A percentile compares a stretch with the other conserved stretches of the same genome.
Evolutionary conservation across 2,797 vertebrate genomes (phyloP).

Genomic region (Labroides dimidiatus): DNA sequence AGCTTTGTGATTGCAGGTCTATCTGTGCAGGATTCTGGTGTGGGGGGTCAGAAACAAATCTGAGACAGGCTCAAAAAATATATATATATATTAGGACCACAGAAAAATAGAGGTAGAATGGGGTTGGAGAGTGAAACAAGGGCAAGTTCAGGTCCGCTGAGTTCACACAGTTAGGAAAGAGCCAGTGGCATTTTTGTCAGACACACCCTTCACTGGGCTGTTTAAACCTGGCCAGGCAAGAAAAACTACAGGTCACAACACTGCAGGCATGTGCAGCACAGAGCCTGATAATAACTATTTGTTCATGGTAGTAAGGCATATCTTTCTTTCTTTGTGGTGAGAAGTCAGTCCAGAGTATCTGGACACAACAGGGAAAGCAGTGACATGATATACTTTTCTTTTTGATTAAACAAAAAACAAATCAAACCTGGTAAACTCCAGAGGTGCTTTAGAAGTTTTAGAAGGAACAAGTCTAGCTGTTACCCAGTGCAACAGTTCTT

Average conservation of each 20-base stretch:
- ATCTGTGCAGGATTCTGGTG: conserved; percentile 1
- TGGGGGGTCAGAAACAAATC: conserved; percentile 19
- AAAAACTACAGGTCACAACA: conserved; percentile 72
- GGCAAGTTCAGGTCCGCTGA: conserved; percentile 68
- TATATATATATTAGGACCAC: neutral
- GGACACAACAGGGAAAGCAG: neutral
- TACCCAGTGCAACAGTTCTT: too few species aligned
- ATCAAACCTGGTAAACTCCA: too few species aligned
- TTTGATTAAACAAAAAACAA: too few species aligned
- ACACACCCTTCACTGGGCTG: conserved; percentile 68
- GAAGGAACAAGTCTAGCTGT: too few species aligned
- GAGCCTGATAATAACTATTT: conserved; percentile 16
- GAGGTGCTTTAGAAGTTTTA: too few species aligned
- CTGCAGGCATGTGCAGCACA: conserved; percentile 47
- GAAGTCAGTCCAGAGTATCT: conserved; percentile 2
- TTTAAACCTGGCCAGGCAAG: conserved; percentile 78
- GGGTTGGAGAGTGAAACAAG: conserved; percentile 38
- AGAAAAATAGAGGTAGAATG: neutral
- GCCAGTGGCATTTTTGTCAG: conserved; percentile 56
- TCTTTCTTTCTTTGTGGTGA: conserved; percentile 16
- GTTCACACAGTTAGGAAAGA: conserved; percentile 51
- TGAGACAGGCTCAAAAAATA: conserved; percentile 36
- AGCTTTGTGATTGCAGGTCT: neutral
- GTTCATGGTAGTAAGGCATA: conserved; percentile 27
- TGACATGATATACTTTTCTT: too few species aligned